These are phyloP conservation scores for Drosophila pullipes DNA, from an alignment of 2,888 invertebrate species.

Conservation along the genomic window DNA sequence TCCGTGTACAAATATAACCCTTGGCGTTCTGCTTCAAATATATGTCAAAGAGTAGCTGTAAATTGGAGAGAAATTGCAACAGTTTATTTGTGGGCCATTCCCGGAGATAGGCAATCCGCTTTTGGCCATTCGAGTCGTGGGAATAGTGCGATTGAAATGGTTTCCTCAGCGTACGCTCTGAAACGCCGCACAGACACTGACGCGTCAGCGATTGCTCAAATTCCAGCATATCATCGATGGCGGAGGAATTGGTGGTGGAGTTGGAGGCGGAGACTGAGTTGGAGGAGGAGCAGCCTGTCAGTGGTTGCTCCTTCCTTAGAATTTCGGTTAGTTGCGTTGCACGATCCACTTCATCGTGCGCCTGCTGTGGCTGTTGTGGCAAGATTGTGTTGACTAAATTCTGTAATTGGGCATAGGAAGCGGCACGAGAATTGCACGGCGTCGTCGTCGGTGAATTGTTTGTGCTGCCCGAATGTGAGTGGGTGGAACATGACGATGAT, in stretches of 20 bases:
- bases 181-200: constrained; percentile 92
- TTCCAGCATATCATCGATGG: constrained; percentile 83
- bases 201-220: constrained; percentile 87
- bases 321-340: constrained; percentile 74
- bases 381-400: constrained; percentile 72
- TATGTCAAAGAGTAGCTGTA: constrained; percentile 93
- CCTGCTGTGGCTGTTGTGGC: constrained; percentile 50
- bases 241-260: background rate
- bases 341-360: constrained; percentile 83
- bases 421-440: constrained; percentile 78
- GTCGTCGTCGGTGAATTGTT: constrained; percentile 80
- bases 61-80: constrained; percentile 92
- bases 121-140: constrained; percentile 86
- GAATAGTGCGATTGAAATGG: constrained; percentile 89
- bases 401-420: constrained; percentile 78
- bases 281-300: constrained; percentile 30
- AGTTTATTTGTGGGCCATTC: constrained; percentile 90
- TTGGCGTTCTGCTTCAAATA: constrained; percentile 93
- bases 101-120: constrained; percentile 86
- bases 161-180: constrained; percentile 89
- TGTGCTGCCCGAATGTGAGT: constrained; percentile 74
- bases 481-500: constrained; percentile 80
- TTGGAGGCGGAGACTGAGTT: constrained; percentile 5
- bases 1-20: constrained; percentile 92
- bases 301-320: constrained; percentile 29